Base-by-base conservation (phyloP, 2,797 vertebrate genomes). In the Nothura maculosa region DNA sequence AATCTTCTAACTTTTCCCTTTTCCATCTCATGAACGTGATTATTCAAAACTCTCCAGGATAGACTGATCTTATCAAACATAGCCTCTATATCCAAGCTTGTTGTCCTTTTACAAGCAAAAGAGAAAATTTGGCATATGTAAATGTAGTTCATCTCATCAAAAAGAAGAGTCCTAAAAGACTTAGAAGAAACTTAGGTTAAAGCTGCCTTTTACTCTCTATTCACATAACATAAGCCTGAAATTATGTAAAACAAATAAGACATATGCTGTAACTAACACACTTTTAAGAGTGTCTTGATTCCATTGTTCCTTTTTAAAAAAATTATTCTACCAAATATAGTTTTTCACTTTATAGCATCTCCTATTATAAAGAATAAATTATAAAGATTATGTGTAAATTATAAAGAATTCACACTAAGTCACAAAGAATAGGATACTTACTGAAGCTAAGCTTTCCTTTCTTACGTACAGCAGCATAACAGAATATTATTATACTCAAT, bases 101-200 rank as follows among this genome's bases (percentile, higher is more conserved):
- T n/a, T 70, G 9, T 54, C 28, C 2, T 5, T 72, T 69, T 30
- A 36, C 4, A 52, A 15, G 8, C 66, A 74, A 63, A n/a, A 15
- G 14, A 55, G 25, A 45, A 84, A 91, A 40, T 2, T 5, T 63
- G 14, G 2, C 20, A 10, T 78, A 45, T 36, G 6, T 81, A 81
- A 30, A 50, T 63, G 9, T 2, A 84, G 8, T 32, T 83, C 16
- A 38, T 64, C 7, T 69, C 9, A 52, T 36, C 11, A 27, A 14
- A 10, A 89, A 45, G 64, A 61, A 0, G 2, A 50, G 12, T 25
- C 5, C 12, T 67, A 73, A 72, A 75, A 42, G 7, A 57, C 6
- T 6, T 6, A 5, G 81, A n/a, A 72, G 6, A 17, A 64, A 47
- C 20, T 73, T 16, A 42, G 0, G 3, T 3, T 28, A 14, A 68